These are phyloP conservation scores for Porites lobata DNA, from an alignment of 92 coral and sea anemone species.

Conservation along the genomic window DNA sequence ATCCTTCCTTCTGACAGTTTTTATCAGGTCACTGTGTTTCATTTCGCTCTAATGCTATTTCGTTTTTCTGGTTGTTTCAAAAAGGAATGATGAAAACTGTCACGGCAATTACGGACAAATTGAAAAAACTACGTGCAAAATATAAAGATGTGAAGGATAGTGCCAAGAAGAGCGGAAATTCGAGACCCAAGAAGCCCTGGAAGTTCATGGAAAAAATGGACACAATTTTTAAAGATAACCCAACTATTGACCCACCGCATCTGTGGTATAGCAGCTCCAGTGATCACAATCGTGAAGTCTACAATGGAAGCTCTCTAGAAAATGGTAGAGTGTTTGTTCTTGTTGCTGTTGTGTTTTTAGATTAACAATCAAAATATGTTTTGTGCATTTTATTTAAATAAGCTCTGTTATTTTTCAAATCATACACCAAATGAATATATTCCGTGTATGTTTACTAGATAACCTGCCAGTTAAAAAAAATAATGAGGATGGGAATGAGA, in stretches of 20 bases:
- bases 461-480: conserved; percentile 24
- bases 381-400: background rate
- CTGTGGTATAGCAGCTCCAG: too few relatives aligned
- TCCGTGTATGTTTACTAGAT: conserved; percentile 10
- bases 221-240: conserved; percentile 29
- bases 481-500: conserved; percentile 10
- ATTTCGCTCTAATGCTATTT: conserved; percentile 34
- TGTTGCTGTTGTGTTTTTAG: too few relatives aligned
- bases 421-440: conserved; percentile 20
- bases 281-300: too few relatives aligned
- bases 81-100: background rate
- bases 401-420: conserved; percentile 31
- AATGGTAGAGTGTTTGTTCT: conserved; percentile 27
- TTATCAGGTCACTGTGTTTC: background rate
- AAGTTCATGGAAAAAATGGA: conserved; percentile 8
- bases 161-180: conserved; percentile 30
- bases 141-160: conserved; percentile 37
- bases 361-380: too few relatives aligned
- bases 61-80: conserved; percentile 31
- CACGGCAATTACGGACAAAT: too few relatives aligned
- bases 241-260: conserved; percentile 18
- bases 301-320: too few relatives aligned
- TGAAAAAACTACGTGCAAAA: conserved; percentile 35
- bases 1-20: conserved; percentile 16
- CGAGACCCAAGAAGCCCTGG: too few relatives aligned